Conservation (phyloP, 2,888 invertebrate genomes). For the Drosophila bunnanda region DNA sequence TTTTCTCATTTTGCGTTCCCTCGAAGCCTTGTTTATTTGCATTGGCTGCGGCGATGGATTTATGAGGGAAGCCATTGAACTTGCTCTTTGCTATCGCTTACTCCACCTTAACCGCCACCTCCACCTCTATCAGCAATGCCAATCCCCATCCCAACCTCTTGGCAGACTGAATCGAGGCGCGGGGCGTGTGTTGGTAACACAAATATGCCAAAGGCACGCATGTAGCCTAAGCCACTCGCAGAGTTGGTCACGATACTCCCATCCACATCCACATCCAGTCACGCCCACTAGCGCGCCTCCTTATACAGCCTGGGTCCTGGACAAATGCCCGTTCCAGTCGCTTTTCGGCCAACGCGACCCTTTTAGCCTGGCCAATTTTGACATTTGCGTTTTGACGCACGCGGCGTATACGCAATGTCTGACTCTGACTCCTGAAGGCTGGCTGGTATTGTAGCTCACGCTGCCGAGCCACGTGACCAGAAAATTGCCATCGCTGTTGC, state of each 20-base stretch:
- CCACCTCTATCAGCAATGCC: too few species aligned
- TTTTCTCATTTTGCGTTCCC: constrained; percentile 22
- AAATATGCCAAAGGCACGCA: constrained; percentile 72
- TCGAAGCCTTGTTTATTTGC: constrained; percentile 69
- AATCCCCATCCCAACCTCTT: constrained; percentile 16
- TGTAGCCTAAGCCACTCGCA: constrained; percentile 37
- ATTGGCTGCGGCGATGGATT: constrained; percentile 71
- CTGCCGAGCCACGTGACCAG: constrained; percentile 40
- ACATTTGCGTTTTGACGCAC: constrained; percentile 55
- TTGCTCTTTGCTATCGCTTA: constrained; percentile 29
- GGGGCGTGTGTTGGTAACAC: constrained; percentile 41
- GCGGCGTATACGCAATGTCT: constrained; percentile 68
- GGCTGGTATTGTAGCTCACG: constrained; percentile 14
- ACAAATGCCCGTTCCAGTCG: neutral
- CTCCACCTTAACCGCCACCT: neutral
- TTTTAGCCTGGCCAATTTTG: constrained; percentile 33
- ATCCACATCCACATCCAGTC: constrained; percentile 1
- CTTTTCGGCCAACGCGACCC: constrained; percentile 7
- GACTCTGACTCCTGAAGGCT: constrained; percentile 37
- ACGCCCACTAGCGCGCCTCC: constrained; percentile 7
- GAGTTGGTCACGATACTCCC: constrained; percentile 11
- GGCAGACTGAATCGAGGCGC: neutral
- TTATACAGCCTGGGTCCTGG: neutral
- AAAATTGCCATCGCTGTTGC: constrained; percentile 18
- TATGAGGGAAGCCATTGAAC: constrained; percentile 71